These are phyloP conservation scores for Allygus modestus DNA, from an alignment of 2,888 invertebrate species.

Conservation along the genomic window DNA sequence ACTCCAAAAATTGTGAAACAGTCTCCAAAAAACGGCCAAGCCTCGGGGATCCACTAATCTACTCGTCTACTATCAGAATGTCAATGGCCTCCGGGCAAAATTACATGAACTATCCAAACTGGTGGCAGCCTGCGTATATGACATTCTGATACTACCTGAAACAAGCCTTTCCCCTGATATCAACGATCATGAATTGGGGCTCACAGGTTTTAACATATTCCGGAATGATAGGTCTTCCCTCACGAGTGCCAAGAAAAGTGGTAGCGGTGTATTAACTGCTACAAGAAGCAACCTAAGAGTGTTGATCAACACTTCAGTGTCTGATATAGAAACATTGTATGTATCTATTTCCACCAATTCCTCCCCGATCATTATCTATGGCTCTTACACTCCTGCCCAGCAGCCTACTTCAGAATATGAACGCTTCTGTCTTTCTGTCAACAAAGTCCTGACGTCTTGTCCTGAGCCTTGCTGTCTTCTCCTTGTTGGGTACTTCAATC, in stretches of 20 bases:
- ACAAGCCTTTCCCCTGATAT: no score
- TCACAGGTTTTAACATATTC: conserved; percentile 5
- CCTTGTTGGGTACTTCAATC: no score
- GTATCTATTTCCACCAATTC: no score
- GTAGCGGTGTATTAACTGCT: no score
- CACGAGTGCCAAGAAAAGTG: conserved; percentile 17
- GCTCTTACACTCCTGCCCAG: no score
- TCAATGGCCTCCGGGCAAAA: not conserved
- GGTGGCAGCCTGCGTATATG: conserved; percentile 2
- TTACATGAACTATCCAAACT: not conserved
- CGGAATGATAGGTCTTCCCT: conserved; percentile 2
- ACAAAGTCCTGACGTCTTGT: no score
- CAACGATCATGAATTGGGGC: not conserved
- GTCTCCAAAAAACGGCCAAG: conserved; percentile 12
- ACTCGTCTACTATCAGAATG: conserved; percentile 23
- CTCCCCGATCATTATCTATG: no score
- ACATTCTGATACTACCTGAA: not conserved
- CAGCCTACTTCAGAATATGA: no score
- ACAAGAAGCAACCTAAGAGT: not conserved
- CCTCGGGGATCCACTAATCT: conserved; percentile 8
- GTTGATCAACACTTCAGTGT: not conserved
- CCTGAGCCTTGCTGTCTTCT: no score
- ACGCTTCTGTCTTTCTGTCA: no score
- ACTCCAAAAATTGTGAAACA: conserved; percentile 13
- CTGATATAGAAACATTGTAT: conserved; percentile 16